Evolutionary conservation across 2,113 vertebrate genomes (phyloP), one percentile per base, ranked within the genome.

Genomic region (Podarcis muralis): DNA sequence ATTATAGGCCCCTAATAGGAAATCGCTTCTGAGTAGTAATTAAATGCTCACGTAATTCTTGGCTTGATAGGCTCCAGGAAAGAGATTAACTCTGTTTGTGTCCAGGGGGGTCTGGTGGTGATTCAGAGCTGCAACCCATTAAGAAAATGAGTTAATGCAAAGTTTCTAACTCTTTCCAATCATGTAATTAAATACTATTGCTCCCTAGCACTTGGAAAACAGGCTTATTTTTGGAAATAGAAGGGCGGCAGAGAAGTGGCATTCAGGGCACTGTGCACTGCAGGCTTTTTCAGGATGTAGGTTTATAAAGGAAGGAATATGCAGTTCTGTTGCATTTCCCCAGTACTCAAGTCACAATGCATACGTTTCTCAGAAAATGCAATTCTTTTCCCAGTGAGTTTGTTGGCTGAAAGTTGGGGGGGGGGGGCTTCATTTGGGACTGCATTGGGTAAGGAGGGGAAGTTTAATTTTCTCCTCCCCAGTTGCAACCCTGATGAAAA

Each of bases 91-190:
- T 88, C 37, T 48, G 62, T 32, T 68, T 53, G 22, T 40, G 57
- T 35, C 27, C 37, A 75, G 35, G 40, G 59, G 25, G 59, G 16
- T 0, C 0, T 59, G 78, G 87, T 82, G 83, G 1, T 0, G 88
- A 83, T 77, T 91, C 93, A 85, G 88, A 62, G 83, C 85, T 85
- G 90, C 79, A 81, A 90, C 78, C 88, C 88, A 75, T 86, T 75
- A 16, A 84, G 79, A 0, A 92, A 48, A 93, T 87, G 25, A 93
- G 90, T 91, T 27, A 65, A 6, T 81, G 78, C 20, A 6, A 83
- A 93, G 75, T 89, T 68, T 23, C 30, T 62, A 65, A 32, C 0
- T 8, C 53, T 76, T 89, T 81, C 7, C 87, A 69, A 3, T 92
- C 57, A 71, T 59, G 80, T 75, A 40, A 23, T 11, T 6, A 66